Evolutionary conservation across 2,113 vertebrate genomes (phyloP), one percentile per base, ranked within the genome.

Genomic region (Pica pica): DNA sequence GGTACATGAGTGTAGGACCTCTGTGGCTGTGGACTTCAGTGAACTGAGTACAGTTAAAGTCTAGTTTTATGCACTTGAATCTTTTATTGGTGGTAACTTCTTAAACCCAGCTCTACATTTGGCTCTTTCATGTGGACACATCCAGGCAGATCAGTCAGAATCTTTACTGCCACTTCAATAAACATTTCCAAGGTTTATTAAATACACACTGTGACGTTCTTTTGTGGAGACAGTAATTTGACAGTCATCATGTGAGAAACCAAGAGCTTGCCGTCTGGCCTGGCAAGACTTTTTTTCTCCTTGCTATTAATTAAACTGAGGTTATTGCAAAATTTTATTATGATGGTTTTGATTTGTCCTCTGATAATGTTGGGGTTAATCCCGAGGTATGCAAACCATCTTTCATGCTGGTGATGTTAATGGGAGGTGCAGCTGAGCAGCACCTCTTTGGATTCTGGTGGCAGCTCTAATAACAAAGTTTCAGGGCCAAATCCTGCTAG

Each of bases 221-320:
- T 83, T 46, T 41, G 69, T 70, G 77, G 93, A 94, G 83, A 91
- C 1, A 2, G 52, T 68, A 82, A 78, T 87, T 95, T 93, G 70
- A 79, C 87, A 57, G 59, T 55, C 37, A 52, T 63, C 63, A 91
- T 4, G 19, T 76, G 74, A 86, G 83, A 91, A 89, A 68, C 57
- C 49, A 44, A 37, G 90, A 80, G 44, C 87, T 90, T 87, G 83
- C 75, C 37, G 49, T 87, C 87, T 91, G 90, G 59, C 60, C 86
- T 63, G 64, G 63, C 71, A 89, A 83, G 94, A 75, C 75, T 50
- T 60, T 65, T 81, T 81, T 91, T 83, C 67, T 87, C 46, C 35
- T 90, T 52, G 46, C 68, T 83, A 70, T 96, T 96, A 94, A 95
- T 97, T 95, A 95, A 94, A 74, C 42, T 75, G 65, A 84, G 39